Conservation (phyloP, 2,113 vertebrate species). For the Gopherus evgoodei region DNA sequence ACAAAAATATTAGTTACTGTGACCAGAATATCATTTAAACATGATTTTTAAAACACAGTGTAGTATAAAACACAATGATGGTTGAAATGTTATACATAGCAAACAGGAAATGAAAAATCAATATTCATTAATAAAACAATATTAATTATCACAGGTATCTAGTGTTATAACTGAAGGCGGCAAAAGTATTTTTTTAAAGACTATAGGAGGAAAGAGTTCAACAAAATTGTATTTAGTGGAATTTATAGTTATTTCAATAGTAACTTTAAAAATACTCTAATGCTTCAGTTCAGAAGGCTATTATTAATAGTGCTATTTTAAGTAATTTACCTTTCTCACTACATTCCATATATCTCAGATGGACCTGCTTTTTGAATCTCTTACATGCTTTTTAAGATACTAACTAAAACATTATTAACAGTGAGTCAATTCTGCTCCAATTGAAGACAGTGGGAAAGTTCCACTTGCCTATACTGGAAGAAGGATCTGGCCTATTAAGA, state of each 20-base stretch:
- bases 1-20: slow-evolving; percentile 1
- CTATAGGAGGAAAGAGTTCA: not conserved
- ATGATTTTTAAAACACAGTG: not conserved
- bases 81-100: not conserved
- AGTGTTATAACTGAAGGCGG: not conserved
- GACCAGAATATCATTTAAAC: not conserved
- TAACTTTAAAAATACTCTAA: not conserved
- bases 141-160: not conserved
- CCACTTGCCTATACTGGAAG: not conserved
- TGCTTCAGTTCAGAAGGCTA: not conserved
- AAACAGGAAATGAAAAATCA: not conserved
- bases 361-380: not conserved
- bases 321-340: not conserved
- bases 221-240: not conserved
- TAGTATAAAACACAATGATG: not conserved
- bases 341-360: not conserved
- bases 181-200: not conserved
- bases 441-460: not conserved
- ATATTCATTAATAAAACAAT: not conserved
- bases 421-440: not conserved
- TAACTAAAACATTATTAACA: not conserved
- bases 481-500: not conserved
- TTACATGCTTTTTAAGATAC: slow-evolving; percentile 1
- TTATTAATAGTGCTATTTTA: not conserved
- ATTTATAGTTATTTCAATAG: not conserved